phyloP scores from a whole-genome alignment of 2,888 invertebrate genomes.

The Digitonthophagus gazella region DNA sequence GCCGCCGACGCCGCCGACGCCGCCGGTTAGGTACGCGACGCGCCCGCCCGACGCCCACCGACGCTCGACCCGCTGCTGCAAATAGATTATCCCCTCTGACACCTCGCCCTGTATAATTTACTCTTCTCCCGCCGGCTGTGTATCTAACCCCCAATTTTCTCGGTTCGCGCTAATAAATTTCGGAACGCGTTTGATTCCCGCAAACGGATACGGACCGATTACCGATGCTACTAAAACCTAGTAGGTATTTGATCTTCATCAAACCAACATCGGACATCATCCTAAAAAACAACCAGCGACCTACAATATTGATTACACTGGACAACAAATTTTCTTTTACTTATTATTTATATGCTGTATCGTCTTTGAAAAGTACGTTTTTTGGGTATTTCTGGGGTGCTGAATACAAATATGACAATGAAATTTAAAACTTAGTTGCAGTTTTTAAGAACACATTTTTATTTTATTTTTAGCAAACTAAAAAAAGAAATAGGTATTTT shows the following conservation, averaged over 20 bases:
- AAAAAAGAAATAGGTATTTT: too few relatives aligned
- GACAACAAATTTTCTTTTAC: too few relatives aligned
- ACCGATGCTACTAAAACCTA: not conserved
- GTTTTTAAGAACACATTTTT: too few relatives aligned
- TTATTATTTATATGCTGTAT: too few relatives aligned
- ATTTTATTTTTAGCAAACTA: too few relatives aligned
- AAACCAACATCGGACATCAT: not conserved
- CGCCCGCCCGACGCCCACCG: conserved; percentile 28
- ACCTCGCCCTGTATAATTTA: conserved; percentile 16
- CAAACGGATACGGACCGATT: not conserved
- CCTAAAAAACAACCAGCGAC: too few relatives aligned
- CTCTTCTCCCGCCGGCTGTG: conserved; percentile 13
- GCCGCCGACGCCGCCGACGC: conserved; percentile 1
- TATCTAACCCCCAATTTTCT: conserved; percentile 21
- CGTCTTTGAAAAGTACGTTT: too few relatives aligned
- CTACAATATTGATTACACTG: too few relatives aligned
- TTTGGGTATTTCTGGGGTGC: too few relatives aligned
- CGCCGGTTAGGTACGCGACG: conserved; percentile 35
- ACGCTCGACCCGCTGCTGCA: conserved; percentile 21
- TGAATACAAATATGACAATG: too few relatives aligned
- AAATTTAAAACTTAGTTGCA: too few relatives aligned
- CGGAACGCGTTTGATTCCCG: conserved; percentile 11
- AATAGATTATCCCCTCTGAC: conserved; percentile 27
- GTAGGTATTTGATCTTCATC: not conserved
- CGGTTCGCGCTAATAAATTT: conserved; percentile 21